These are phyloP conservation scores for Drosophila watanabei DNA, from an alignment of 1,140 invertebrate species.

Conservation along the genomic window DNA sequence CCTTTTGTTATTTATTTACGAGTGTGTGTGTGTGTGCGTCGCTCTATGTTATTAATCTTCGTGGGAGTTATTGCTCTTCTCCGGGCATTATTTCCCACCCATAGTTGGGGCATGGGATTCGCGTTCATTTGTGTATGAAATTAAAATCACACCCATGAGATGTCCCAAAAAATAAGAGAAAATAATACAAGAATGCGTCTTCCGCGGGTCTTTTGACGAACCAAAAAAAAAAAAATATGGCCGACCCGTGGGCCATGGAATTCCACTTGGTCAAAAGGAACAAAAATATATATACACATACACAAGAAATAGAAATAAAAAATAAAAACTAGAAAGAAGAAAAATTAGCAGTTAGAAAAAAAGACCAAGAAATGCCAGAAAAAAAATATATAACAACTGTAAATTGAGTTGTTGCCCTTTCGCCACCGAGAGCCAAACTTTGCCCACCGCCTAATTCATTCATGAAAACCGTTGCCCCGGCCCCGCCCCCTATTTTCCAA, in stretches of 20 bases:
- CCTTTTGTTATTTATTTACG: constrained; percentile 73
- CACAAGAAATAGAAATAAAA: constrained; percentile 3
- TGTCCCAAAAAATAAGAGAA: constrained; percentile 36
- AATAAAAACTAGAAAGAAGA: constrained; percentile 8
- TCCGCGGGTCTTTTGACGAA: not conserved
- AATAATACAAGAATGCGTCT: constrained; percentile 6
- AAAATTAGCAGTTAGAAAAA: constrained; percentile 24
- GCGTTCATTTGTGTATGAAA: constrained; percentile 85
- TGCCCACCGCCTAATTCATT: constrained; percentile 78
- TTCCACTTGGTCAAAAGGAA: constrained; percentile 32
- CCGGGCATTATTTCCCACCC: constrained; percentile 30
- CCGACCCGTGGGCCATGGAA: constrained; percentile 71
- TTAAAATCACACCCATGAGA: constrained; percentile 85
- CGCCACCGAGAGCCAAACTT: constrained; percentile 65
- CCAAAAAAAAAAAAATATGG: constrained; percentile 41
- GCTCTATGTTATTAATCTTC: constrained; percentile 80
- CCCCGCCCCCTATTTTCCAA: constrained; percentile 27
- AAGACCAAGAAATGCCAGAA: not conserved
- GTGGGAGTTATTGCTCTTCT: constrained; percentile 82
- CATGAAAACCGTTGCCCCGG: constrained; percentile 74
- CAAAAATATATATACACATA: not conserved
- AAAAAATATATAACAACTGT: constrained; percentile 60
- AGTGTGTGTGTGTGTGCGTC: constrained; percentile 35
- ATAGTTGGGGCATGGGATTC: constrained; percentile 36
- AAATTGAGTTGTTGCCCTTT: constrained; percentile 84